Evolutionary conservation across 1,140 invertebrate species (phyloP).

Genomic region (Neodiprion pinetum): DNA sequence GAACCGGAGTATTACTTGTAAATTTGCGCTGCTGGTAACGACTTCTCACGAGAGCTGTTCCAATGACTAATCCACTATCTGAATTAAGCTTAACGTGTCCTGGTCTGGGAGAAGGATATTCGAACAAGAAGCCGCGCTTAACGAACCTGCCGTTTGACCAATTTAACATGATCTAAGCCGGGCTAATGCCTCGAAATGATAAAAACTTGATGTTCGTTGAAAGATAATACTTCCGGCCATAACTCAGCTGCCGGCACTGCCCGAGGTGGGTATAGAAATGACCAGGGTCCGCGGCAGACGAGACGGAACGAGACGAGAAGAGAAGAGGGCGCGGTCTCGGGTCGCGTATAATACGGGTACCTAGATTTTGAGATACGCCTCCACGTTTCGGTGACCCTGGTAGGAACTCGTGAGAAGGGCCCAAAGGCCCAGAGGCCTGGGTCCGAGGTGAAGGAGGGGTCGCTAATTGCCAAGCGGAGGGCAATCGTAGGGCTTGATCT

Average conservation of each 20-base stretch:
- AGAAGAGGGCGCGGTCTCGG: slow-evolving; percentile 36
- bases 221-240: slow-evolving; percentile 43
- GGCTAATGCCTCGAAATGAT: slow-evolving; percentile 28
- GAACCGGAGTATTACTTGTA: too few relatives aligned
- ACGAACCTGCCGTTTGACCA: slow-evolving; percentile 40
- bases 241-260: slow-evolving; percentile 28
- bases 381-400: slow-evolving; percentile 1
- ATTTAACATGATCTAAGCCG: slow-evolving; percentile 40
- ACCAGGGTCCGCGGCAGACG: not conserved
- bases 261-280: not conserved
- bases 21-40: too few relatives aligned
- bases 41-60: too few relatives aligned
- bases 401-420: not conserved
- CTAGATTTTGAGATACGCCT: slow-evolving; percentile 27
- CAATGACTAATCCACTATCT: too few relatives aligned
- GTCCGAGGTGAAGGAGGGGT: not conserved
- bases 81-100: too few relatives aligned
- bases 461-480: not conserved
- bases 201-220: slow-evolving; percentile 34
- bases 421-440: not conserved
- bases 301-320: slow-evolving; percentile 16
- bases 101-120: not conserved
- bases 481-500: not conserved
- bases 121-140: slow-evolving; percentile 14
- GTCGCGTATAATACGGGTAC: slow-evolving; percentile 10